These are phyloP conservation scores for Podarcis muralis DNA, from an alignment of 2,113 vertebrate species.

Conservation along the genomic window DNA sequence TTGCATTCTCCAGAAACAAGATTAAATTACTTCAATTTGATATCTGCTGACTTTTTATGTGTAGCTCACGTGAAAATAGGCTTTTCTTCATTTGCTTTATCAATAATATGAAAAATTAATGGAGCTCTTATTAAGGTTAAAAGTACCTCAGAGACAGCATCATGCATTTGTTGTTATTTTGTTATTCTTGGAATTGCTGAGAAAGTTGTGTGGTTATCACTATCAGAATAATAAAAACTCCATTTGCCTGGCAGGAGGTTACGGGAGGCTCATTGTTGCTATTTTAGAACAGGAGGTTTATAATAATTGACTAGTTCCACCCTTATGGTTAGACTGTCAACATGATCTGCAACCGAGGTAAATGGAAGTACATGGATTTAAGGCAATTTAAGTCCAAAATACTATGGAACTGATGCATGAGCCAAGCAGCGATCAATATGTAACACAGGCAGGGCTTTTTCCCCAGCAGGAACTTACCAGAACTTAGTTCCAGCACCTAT, in stretches of 20 bases:
- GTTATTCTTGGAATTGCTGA: conserved; percentile 41
- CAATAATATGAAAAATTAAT: conserved; percentile 69
- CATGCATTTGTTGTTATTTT: conserved; percentile 53
- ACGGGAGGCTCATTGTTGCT: conserved; percentile 28
- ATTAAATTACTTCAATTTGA: conserved; percentile 63
- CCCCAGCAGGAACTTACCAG: too few relatives aligned
- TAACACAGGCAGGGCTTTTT: neutral
- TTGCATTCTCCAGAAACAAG: conserved; percentile 62
- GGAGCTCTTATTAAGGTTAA: conserved; percentile 67
- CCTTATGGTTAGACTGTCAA: conserved; percentile 22
- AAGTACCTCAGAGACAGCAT: conserved; percentile 62
- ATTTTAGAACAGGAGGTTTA: neutral
- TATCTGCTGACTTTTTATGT: conserved; percentile 60
- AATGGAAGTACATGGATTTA: conserved; percentile 4
- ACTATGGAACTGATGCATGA: neutral
- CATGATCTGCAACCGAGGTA: conserved; percentile 9
- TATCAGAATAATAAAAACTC: conserved; percentile 42
- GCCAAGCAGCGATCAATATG: neutral
- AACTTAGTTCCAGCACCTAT: too few relatives aligned
- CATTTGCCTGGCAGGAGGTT: conserved; percentile 42
- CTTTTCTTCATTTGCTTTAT: conserved; percentile 69
- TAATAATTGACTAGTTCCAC: conserved; percentile 44
- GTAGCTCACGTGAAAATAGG: conserved; percentile 52
- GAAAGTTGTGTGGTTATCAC: conserved; percentile 42
- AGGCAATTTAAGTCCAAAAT: conserved; percentile 23